Conservation (phyloP, 2,797 vertebrate species). For the Neosilurus hyrtlii region DNA sequence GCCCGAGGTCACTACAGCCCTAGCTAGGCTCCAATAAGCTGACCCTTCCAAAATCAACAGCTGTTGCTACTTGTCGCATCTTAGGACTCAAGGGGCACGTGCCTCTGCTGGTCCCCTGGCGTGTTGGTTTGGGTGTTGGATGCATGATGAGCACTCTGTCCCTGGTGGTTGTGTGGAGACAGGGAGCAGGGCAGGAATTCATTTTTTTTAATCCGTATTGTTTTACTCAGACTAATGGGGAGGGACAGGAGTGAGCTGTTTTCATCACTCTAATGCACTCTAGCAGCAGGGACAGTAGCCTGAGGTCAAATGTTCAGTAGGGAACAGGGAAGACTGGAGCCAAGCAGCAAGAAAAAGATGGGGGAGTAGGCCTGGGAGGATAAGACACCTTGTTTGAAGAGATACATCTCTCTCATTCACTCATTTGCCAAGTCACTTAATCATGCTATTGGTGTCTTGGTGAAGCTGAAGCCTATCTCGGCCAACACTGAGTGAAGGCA, state of each 20-base stretch:
- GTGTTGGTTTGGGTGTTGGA: slow-evolving; percentile 50
- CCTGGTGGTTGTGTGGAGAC: slow-evolving; percentile 5
- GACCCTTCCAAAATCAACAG: slow-evolving; percentile 65
- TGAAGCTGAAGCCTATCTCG: no score
- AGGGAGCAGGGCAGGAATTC: slow-evolving; percentile 38
- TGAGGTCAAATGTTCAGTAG: slow-evolving; percentile 54
- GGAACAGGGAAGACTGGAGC: slow-evolving; percentile 1
- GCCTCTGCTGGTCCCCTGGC: slow-evolving; percentile 60
- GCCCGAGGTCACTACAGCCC: slow-evolving; percentile 59
- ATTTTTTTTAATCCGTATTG: slow-evolving; percentile 17
- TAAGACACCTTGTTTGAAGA: neutral
- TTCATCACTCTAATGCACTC: slow-evolving; percentile 48
- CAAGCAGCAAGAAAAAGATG: neutral
- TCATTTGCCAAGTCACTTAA: no score
- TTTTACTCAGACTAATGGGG: slow-evolving; percentile 34
- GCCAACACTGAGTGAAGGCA: no score
- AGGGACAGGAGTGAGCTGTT: slow-evolving; percentile 48
- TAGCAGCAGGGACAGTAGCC: slow-evolving; percentile 42
- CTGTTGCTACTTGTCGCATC: slow-evolving; percentile 49
- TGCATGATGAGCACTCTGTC: slow-evolving; percentile 14
- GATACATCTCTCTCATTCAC: neutral
- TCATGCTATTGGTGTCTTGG: no score
- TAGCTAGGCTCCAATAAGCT: slow-evolving; percentile 39
- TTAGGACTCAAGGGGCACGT: slow-evolving; percentile 64
- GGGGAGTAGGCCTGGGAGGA: neutral